Evolutionary conservation across 2,888 invertebrate species (phyloP).

Genomic region (Acanthacorydalis orientalis): DNA sequence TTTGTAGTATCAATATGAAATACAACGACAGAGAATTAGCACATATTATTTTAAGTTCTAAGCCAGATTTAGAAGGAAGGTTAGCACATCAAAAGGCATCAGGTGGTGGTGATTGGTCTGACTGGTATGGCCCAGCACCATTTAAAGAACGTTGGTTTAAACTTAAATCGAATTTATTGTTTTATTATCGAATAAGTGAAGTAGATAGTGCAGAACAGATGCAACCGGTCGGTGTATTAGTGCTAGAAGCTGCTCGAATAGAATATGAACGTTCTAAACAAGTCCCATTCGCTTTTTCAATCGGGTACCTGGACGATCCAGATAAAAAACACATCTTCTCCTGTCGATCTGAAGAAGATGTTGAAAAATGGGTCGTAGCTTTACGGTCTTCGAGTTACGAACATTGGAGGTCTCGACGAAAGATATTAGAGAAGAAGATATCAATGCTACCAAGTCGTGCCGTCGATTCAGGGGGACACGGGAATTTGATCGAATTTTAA

Average conservation of each 20-base stretch:
- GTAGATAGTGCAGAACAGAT: constrained; percentile 38
- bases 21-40: constrained; percentile 53
- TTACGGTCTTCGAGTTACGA: constrained; percentile 55
- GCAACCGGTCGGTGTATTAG: constrained; percentile 53
- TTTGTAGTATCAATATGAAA: constrained; percentile 34
- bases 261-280: constrained; percentile 45
- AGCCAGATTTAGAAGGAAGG: constrained; percentile 49
- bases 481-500: too few relatives aligned
- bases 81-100: constrained; percentile 51
- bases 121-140: constrained; percentile 26
- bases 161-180: constrained; percentile 53
- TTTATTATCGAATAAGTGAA: constrained; percentile 58
- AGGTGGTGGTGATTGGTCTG: constrained; percentile 29
- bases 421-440: constrained; percentile 47
- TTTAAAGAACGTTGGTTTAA: constrained; percentile 68
- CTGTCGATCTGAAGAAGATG: constrained; percentile 50
- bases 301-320: constrained; percentile 48
- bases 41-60: constrained; percentile 39
- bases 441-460: constrained; percentile 21
- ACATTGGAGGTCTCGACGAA: constrained; percentile 43
- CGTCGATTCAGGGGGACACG: too few relatives aligned
- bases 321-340: constrained; percentile 54
- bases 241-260: constrained; percentile 55
- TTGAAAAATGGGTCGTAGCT: constrained; percentile 52
- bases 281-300: constrained; percentile 57